These are phyloP conservation scores for Eupithecia subumbrata DNA, from an alignment of 2,888 invertebrate species.

Conservation along the genomic window DNA sequence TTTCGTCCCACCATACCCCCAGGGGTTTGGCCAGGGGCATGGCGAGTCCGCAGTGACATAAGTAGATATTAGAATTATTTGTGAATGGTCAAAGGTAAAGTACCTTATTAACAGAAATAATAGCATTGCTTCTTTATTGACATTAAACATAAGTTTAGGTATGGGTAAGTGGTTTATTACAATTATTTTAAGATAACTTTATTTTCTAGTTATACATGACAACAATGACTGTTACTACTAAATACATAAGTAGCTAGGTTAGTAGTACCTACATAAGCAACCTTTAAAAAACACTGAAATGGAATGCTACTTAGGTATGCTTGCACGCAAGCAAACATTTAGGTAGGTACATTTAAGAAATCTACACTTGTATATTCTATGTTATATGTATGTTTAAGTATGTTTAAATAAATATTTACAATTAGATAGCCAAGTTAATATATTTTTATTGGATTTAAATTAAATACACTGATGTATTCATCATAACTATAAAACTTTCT, in stretches of 20 bases:
- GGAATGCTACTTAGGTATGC: not conserved
- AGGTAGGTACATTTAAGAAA: not conserved
- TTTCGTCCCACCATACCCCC: too few relatives aligned
- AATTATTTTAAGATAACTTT: not conserved
- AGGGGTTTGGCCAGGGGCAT: too few relatives aligned
- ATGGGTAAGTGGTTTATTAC: not conserved
- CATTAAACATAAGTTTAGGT: not conserved
- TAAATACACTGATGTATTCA: conserved; percentile 64
- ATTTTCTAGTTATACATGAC: not conserved
- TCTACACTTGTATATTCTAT: not conserved
- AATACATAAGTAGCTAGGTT: too few relatives aligned
- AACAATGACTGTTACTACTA: conserved; percentile 1
- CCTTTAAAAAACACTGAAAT: not conserved
- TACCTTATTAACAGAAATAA: not conserved
- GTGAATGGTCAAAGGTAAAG: not conserved
- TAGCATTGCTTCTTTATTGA: not conserved
- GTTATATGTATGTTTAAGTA: not conserved
- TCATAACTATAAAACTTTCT: conserved; percentile 53
- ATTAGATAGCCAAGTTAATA: conserved; percentile 5
- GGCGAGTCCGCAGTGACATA: too few relatives aligned
- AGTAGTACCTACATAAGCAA: too few relatives aligned
- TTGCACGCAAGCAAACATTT: not conserved
- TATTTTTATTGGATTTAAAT: conserved; percentile 59
- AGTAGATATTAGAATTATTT: too few relatives aligned
- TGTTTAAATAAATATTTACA: not conserved